Evolutionary conservation across 1,140 invertebrate species (phyloP).

Genomic region (Drosophila cardini): DNA sequence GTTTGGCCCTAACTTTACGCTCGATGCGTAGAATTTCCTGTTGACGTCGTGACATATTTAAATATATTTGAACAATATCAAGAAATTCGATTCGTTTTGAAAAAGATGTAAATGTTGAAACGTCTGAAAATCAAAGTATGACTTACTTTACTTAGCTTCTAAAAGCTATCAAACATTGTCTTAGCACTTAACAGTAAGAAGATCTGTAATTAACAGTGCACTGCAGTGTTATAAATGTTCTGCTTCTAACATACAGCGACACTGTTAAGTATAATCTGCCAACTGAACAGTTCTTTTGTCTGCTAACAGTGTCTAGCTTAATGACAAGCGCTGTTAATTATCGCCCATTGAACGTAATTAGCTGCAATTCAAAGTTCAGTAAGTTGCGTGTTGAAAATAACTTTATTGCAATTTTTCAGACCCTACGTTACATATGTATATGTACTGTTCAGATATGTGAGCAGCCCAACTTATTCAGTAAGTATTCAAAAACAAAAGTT

Average conservation of each 20-base stretch:
- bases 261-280: no score
- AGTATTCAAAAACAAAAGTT: slow-evolving; percentile 26
- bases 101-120: not conserved
- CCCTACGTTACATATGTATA: not conserved
- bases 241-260: no score
- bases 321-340: slow-evolving; percentile 23
- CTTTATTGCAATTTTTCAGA: slow-evolving; percentile 7
- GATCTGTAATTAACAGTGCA: no score
- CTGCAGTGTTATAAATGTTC: no score
- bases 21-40: slow-evolving; percentile 54
- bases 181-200: not conserved
- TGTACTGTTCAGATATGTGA: no score
- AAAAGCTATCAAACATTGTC: not conserved
- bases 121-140: not conserved
- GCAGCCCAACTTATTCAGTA: not conserved
- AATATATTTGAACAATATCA: not conserved
- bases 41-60: slow-evolving; percentile 37
- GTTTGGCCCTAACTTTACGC: slow-evolving; percentile 52
- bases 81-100: not conserved
- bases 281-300: no score
- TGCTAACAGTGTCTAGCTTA: not conserved
- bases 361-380: slow-evolving; percentile 4
- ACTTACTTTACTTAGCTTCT: not conserved
- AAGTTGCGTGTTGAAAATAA: slow-evolving; percentile 14
- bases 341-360: slow-evolving; percentile 13